phyloP scores from a whole-genome alignment of 1,140 invertebrate genomes.

The Eulimnadia texana region DNA sequence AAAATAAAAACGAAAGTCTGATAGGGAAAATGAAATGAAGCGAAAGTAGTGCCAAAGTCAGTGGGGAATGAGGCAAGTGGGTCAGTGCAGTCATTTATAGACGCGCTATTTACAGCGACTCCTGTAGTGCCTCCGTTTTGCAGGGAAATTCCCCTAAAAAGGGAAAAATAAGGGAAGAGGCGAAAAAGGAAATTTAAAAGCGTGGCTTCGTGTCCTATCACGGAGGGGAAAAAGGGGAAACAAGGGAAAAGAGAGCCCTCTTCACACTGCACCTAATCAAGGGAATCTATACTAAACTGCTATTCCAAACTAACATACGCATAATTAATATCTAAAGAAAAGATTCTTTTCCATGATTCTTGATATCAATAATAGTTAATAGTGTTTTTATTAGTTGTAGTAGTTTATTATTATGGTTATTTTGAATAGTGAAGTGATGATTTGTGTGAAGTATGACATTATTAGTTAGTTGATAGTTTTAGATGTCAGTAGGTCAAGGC shows the following conservation, averaged over 20 bases:
- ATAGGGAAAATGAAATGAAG: constrained; percentile 3
- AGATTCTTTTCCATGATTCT: too few species aligned
- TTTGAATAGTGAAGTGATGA: not conserved
- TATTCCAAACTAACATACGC: too few species aligned
- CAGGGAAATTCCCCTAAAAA: not conserved
- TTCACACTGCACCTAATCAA: not conserved
- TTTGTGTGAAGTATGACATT: not conserved
- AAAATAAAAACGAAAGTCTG: not conserved
- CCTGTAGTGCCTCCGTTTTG: not conserved
- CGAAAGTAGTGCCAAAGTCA: constrained; percentile 14
- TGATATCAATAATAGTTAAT: too few species aligned
- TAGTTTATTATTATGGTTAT: not conserved
- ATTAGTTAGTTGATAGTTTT: not conserved
- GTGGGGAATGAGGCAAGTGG: constrained; percentile 12
- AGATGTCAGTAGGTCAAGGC: constrained; percentile 16
- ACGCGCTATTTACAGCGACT: not conserved
- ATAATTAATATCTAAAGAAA: too few species aligned
- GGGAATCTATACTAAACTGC: not conserved
- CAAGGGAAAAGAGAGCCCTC: too few species aligned
- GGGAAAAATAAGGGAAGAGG: too few species aligned
- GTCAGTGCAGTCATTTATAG: not conserved
- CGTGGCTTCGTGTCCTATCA: too few species aligned
- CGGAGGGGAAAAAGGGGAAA: too few species aligned
- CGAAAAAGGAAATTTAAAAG: too few species aligned
- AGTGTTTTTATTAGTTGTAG: too few species aligned